Conservation (phyloP, 1,140 invertebrate species). For the Ceratosolen solmsi region DNA sequence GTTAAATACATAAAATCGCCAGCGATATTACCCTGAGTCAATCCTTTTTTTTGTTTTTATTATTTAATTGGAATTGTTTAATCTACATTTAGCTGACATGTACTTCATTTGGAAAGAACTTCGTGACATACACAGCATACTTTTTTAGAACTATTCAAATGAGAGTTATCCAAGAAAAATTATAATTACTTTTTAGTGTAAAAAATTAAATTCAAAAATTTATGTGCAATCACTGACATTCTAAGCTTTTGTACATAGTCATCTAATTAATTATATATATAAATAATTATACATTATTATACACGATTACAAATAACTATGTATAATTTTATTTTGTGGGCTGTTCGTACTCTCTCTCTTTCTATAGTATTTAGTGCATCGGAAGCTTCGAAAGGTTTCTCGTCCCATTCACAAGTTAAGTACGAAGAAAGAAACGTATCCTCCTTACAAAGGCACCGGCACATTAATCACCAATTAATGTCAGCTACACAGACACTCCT, state of each 20-base stretch:
- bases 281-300: slow-evolving; percentile 33
- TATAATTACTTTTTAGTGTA: slow-evolving; percentile 30
- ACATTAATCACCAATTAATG: slow-evolving; percentile 34
- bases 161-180: slow-evolving; percentile 31
- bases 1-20: slow-evolving; percentile 68
- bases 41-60: slow-evolving; percentile 46
- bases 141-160: slow-evolving; percentile 39
- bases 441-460: slow-evolving; percentile 42
- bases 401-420: slow-evolving; percentile 38
- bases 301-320: slow-evolving; percentile 26
- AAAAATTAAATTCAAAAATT: slow-evolving; percentile 34
- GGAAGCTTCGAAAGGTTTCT: slow-evolving; percentile 44
- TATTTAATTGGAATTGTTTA: slow-evolving; percentile 49
- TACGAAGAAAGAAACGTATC: slow-evolving; percentile 34
- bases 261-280: slow-evolving; percentile 15
- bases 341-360: slow-evolving; percentile 37
- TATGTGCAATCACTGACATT: slow-evolving; percentile 1
- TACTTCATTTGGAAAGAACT: slow-evolving; percentile 43
- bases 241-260: slow-evolving; percentile 36
- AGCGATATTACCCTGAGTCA: slow-evolving; percentile 63
- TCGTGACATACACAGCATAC: slow-evolving; percentile 14
- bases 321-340: slow-evolving; percentile 42
- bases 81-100: slow-evolving; percentile 46
- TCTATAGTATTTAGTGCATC: slow-evolving; percentile 26
- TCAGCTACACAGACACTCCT: slow-evolving; percentile 41